These are phyloP conservation scores for Dermatemys mawii DNA, from an alignment of 2,113 vertebrate species.

Conservation along the genomic window DNA sequence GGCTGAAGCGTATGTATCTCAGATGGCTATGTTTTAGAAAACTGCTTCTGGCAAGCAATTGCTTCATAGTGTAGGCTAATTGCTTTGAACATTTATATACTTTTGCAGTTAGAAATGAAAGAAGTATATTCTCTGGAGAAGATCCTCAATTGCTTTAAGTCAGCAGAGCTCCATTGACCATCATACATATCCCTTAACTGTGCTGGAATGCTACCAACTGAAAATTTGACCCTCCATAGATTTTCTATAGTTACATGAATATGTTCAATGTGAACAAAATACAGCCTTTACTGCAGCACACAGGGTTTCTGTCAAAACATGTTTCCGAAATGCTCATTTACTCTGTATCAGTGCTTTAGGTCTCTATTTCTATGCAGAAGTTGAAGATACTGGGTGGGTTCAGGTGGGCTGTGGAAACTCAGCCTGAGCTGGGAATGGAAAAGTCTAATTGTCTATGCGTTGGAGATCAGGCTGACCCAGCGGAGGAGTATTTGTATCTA, in stretches of 20 bases:
- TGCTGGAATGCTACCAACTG: neutral
- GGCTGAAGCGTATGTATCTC: neutral
- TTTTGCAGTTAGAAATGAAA: neutral
- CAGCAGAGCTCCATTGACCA: neutral
- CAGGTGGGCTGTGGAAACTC: neutral
- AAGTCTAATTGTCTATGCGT: neutral
- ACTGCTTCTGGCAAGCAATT: neutral
- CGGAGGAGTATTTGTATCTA: neutral
- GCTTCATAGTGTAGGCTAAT: neutral
- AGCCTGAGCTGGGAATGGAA: neutral
- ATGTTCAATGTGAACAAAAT: neutral
- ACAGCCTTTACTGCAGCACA: neutral
- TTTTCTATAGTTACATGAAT: neutral
- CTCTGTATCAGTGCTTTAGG: neutral
- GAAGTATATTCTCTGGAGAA: fast-evolving
- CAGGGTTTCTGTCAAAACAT: neutral
- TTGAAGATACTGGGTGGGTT: neutral
- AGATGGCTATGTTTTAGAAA: neutral
- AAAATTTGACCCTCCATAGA: neutral
- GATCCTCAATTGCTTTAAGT: neutral
- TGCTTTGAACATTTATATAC: neutral
- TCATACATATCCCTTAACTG: neutral
- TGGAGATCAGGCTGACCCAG: neutral
- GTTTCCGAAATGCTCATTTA: neutral
- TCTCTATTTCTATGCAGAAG: fast-evolving